Conservation (phyloP, 2,113 vertebrate species). For the Miniopterus natalensis region DNA sequence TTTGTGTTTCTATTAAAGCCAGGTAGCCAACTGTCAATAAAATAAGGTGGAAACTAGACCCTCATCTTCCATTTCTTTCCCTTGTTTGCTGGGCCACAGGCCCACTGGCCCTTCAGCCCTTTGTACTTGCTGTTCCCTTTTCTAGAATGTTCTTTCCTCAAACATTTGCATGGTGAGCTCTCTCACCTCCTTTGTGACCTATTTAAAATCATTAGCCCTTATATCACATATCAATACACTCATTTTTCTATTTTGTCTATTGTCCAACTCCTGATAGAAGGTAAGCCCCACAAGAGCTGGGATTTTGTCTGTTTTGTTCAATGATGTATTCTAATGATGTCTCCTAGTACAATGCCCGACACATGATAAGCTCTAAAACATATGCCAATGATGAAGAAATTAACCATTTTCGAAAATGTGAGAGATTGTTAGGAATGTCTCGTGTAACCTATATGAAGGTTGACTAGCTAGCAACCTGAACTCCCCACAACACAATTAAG, state of each 20-base stretch:
- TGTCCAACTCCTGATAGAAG: neutral
- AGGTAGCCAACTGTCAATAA: neutral
- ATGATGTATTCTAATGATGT: neutral
- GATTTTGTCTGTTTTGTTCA: neutral
- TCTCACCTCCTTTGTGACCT: neutral
- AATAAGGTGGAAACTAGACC: neutral
- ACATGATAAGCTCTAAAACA: neutral
- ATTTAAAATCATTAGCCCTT: neutral
- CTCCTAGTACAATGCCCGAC: neutral
- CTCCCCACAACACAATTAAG: neutral
- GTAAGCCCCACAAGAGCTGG: neutral
- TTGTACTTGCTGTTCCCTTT: neutral
- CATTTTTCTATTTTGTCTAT: neutral
- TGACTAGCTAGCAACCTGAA: neutral
- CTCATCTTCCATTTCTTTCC: neutral
- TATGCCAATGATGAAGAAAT: neutral
- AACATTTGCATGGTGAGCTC: neutral
- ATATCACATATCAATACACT: neutral
- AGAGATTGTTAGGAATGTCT: conserved; percentile 1
- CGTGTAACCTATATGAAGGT: neutral
- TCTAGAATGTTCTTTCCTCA: neutral
- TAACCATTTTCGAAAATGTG: neutral
- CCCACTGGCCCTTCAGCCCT: neutral
- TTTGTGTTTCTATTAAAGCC: conserved; percentile 7
- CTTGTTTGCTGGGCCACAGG: neutral